Evolutionary conservation across 2,797 vertebrate species (phyloP).

Genomic region (Gouania willdenowi): DNA sequence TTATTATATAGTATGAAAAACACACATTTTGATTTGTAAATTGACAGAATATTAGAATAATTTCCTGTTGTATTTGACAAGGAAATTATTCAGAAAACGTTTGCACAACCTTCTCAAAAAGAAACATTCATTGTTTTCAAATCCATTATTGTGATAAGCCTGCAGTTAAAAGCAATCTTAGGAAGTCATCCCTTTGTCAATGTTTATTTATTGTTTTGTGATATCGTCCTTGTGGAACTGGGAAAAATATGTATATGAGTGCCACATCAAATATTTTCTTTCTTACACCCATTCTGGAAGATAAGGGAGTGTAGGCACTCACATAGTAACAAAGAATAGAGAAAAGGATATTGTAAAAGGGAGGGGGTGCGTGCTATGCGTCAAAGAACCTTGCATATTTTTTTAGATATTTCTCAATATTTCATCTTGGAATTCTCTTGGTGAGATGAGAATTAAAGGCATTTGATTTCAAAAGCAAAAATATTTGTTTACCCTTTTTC

Average conservation of each 20-base stretch:
- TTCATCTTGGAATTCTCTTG: slow-evolving; percentile 17
- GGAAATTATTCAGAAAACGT: no score
- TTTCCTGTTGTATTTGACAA: no score
- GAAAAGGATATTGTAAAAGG: slow-evolving; percentile 61
- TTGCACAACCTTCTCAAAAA: no score
- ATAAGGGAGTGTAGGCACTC: slow-evolving; percentile 62
- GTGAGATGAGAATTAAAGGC: slow-evolving; percentile 21
- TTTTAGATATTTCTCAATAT: slow-evolving; percentile 27
- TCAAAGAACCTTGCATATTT: slow-evolving; percentile 38
- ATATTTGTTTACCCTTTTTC: slow-evolving; percentile 10
- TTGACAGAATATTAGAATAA: no score
- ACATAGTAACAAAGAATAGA: slow-evolving; percentile 50
- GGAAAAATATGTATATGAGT: slow-evolving; percentile 44
- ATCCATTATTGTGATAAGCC: no score
- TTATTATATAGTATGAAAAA: no score
- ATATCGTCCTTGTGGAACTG: slow-evolving; percentile 22
- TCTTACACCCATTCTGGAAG: slow-evolving; percentile 32
- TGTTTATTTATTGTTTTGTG: slow-evolving; percentile 30
- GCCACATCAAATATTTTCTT: slow-evolving; percentile 33
- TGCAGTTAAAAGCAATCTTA: no score
- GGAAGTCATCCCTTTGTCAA: slow-evolving; percentile 2
- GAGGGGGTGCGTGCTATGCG: slow-evolving; percentile 26
- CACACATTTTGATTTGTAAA: no score
- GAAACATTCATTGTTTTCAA: no score
- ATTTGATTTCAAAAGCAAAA: slow-evolving; percentile 16